phyloP scores from a whole-genome alignment of 2,797 vertebrate species.

The Pipistrellus kuhlii region DNA sequence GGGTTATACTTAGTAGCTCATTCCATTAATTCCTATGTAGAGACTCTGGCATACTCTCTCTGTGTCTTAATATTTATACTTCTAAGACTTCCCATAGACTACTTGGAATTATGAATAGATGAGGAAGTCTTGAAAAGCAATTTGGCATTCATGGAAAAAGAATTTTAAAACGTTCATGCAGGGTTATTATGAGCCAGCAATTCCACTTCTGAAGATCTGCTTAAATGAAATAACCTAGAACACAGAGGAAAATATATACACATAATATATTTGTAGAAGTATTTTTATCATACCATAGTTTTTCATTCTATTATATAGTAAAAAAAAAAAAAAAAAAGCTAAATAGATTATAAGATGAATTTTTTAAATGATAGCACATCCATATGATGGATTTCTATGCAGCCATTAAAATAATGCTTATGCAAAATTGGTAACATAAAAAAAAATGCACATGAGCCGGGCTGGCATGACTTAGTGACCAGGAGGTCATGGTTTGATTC shows the following conservation, averaged over 20 bases:
- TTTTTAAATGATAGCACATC: constrained; percentile 75
- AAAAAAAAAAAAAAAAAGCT: constrained; percentile 40
- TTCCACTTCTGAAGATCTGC: constrained; percentile 69
- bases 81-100: constrained; percentile 57
- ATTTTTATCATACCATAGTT: constrained; percentile 61
- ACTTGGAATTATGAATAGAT: constrained; percentile 66
- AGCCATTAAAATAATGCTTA: constrained; percentile 73
- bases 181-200: constrained; percentile 69
- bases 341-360: constrained; percentile 73
- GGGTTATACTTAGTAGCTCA: constrained; percentile 25
- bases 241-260: constrained; percentile 66
- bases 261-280: constrained; percentile 74
- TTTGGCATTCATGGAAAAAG: constrained; percentile 75
- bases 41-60: not conserved
- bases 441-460: not conserved
- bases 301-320: constrained; percentile 54
- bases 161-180: constrained; percentile 75
- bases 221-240: constrained; percentile 72
- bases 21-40: constrained; percentile 65
- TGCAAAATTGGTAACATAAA: constrained; percentile 70
- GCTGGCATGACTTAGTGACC: too few species aligned
- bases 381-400: constrained; percentile 59
- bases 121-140: constrained; percentile 64
- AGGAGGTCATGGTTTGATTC: too few species aligned
- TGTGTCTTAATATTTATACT: constrained; percentile 68